A percentile compares a stretch with the other conserved stretches of the same genome.
Evolutionary conservation across 2,888 invertebrate genomes (phyloP).

Genomic region (Scaptomyza parva): DNA sequence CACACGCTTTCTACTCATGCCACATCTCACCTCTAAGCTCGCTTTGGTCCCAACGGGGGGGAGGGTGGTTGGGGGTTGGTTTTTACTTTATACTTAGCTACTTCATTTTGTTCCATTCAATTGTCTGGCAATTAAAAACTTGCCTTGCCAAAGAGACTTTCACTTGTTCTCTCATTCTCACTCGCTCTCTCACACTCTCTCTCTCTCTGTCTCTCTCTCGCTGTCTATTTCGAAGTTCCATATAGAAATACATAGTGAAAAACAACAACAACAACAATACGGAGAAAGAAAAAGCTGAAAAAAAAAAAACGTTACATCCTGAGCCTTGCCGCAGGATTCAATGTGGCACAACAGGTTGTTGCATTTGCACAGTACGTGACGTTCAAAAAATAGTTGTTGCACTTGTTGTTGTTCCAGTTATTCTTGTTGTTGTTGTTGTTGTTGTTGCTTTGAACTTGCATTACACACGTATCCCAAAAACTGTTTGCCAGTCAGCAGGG

Average conservation of each 20-base stretch:
- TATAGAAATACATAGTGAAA: slow-evolving; percentile 21
- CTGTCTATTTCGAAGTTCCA: slow-evolving; percentile 1
- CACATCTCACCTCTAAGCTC: neutral
- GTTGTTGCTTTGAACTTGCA: slow-evolving; percentile 73
- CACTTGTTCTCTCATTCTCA: slow-evolving; percentile 43
- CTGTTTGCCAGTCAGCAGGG: slow-evolving; percentile 8
- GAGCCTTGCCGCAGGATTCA: slow-evolving; percentile 61
- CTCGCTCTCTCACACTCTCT: neutral
- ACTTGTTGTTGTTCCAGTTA: too few relatives aligned
- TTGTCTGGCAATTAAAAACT: slow-evolving; percentile 75
- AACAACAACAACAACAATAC: slow-evolving; percentile 1
- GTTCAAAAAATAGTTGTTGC: slow-evolving; percentile 76
- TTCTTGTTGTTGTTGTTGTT: slow-evolving; percentile 67
- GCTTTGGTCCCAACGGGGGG: neutral
- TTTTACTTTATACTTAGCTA: neutral
- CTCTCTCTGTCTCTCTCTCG: slow-evolving; percentile 59
- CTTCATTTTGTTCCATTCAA: slow-evolving; percentile 60
- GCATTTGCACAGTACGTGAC: slow-evolving; percentile 66
- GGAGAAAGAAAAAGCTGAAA: neutral
- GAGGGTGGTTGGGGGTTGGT: slow-evolving; percentile 8
- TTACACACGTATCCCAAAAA: slow-evolving; percentile 73
- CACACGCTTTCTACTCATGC: slow-evolving; percentile 12
- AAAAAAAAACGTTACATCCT: slow-evolving; percentile 33
- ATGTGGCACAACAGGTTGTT: slow-evolving; percentile 72
- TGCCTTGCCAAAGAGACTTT: slow-evolving; percentile 62